Conservation (phyloP, 2,888 invertebrate species). For the Melieria omissa region DNA sequence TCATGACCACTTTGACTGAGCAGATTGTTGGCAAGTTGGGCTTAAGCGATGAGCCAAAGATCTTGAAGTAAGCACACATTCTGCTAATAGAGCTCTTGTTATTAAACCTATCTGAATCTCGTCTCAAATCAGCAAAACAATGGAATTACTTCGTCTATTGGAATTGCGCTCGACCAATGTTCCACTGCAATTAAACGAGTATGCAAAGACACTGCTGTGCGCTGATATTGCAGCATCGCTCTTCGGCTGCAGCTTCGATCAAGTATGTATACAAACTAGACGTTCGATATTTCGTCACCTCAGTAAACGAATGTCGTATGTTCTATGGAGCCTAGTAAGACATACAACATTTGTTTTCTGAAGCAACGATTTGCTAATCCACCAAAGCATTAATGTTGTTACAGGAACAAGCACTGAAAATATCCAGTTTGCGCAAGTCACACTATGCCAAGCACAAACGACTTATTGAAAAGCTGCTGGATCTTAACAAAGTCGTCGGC, state of each 20-base stretch:
- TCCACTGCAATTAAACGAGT: constrained; percentile 69
- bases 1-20: constrained; percentile 58
- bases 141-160: constrained; percentile 59
- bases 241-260: constrained; percentile 70
- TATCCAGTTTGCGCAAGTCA: constrained; percentile 71
- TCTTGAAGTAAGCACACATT: constrained; percentile 53
- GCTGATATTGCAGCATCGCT: constrained; percentile 71
- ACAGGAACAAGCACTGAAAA: constrained; percentile 71
- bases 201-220: constrained; percentile 72
- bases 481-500: constrained; percentile 70
- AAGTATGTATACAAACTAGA: constrained; percentile 40
- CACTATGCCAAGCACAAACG: constrained; percentile 71
- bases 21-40: constrained; percentile 62
- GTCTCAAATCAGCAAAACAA: constrained; percentile 56
- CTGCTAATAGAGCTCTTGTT: neutral
- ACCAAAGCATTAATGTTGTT: constrained; percentile 41
- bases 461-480: constrained; percentile 72
- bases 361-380: neutral
- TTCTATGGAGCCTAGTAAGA: neutral
- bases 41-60: constrained; percentile 54
- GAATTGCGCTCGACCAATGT: constrained; percentile 61
- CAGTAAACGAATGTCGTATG: too few species aligned
- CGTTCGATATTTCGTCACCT: neutral
- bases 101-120: neutral
- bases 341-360: neutral